A percentile compares a stretch with the other conserved stretches of the same genome.
Evolutionary conservation across 2,797 vertebrate genomes (phyloP).

Genomic region (Cossypha heuglini): DNA sequence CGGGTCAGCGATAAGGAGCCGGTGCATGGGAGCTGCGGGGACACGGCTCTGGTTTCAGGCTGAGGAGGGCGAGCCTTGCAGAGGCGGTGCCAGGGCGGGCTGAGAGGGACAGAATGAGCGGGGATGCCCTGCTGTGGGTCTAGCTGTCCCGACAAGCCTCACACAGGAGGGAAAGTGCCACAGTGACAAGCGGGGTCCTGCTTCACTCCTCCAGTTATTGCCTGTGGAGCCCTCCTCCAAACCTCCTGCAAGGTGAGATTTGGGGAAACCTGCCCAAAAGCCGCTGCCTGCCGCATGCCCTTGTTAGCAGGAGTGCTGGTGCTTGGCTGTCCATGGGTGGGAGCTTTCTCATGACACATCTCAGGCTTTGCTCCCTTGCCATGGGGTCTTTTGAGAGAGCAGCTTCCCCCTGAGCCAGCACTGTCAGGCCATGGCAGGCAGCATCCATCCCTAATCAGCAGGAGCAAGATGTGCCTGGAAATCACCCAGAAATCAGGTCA

Average conservation of each 20-base stretch:
- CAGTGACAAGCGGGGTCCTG: accelerated
- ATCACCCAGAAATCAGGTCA: background rate
- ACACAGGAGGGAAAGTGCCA: background rate
- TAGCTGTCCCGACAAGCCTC: background rate
- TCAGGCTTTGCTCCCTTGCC: background rate
- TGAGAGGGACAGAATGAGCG: background rate
- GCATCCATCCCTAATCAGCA: background rate
- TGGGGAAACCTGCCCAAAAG: background rate
- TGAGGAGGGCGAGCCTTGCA: background rate
- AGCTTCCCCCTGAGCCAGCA: background rate
- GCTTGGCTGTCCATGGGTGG: accelerated
- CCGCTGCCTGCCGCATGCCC: background rate
- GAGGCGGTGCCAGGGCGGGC: background rate
- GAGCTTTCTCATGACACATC: background rate
- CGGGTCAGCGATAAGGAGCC: conserved; percentile 60
- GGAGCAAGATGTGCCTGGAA: background rate
- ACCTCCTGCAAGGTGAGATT: background rate
- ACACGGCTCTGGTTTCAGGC: conserved; percentile 7
- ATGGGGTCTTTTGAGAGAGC: background rate
- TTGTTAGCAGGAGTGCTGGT: background rate
- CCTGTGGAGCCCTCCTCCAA: background rate
- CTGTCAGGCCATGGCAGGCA: background rate
- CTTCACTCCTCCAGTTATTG: background rate
- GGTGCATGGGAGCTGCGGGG: background rate
- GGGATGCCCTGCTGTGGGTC: background rate